A percentile compares a stretch with the other conserved stretches of the same genome.
phyloP scores from a whole-genome alignment of 1,140 invertebrate genomes.

The Conopomorpha cramerella region DNA sequence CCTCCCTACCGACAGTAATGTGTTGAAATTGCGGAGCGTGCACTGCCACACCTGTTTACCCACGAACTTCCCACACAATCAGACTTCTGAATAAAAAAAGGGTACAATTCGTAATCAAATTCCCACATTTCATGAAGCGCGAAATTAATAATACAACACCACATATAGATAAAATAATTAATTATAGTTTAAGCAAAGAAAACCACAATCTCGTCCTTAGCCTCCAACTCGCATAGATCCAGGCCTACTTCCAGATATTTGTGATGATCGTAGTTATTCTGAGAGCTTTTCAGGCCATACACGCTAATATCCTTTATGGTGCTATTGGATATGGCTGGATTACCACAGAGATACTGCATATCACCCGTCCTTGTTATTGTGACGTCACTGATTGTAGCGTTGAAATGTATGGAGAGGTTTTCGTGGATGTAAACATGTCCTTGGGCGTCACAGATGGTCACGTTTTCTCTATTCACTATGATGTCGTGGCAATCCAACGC shows the following conservation, averaged over 20 bases:
- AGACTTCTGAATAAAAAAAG: too few relatives aligned
- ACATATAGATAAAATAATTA: too few relatives aligned
- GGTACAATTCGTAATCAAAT: too few relatives aligned
- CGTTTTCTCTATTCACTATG: slow-evolving; percentile 1
- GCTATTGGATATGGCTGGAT: slow-evolving; percentile 9
- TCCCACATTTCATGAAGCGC: too few relatives aligned
- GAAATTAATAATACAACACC: too few relatives aligned
- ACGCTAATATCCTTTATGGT: slow-evolving; percentile 16
- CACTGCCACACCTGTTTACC: too few relatives aligned
- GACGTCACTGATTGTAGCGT: slow-evolving; percentile 14
- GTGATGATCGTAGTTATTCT: slow-evolving; percentile 27
- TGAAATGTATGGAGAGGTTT: slow-evolving; percentile 17
- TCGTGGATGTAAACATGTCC: slow-evolving; percentile 21
- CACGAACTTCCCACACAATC: too few relatives aligned
- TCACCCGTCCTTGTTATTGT: slow-evolving; percentile 14
- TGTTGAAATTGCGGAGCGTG: too few relatives aligned
- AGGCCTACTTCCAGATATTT: slow-evolving; percentile 9
- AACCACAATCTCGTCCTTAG: slow-evolving; percentile 6
- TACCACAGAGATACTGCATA: slow-evolving; percentile 15
- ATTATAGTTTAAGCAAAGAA: too few relatives aligned
- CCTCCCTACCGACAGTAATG: too few relatives aligned
- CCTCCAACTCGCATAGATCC: slow-evolving; percentile 21
- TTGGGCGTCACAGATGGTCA: slow-evolving; percentile 13
- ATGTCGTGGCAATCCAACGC: slow-evolving; percentile 19
- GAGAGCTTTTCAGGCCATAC: slow-evolving; percentile 19